Evolutionary conservation across 2,888 invertebrate species (phyloP), one percentile per base, ranked within the genome.

Genomic region (Bedellia somnulentella): DNA sequence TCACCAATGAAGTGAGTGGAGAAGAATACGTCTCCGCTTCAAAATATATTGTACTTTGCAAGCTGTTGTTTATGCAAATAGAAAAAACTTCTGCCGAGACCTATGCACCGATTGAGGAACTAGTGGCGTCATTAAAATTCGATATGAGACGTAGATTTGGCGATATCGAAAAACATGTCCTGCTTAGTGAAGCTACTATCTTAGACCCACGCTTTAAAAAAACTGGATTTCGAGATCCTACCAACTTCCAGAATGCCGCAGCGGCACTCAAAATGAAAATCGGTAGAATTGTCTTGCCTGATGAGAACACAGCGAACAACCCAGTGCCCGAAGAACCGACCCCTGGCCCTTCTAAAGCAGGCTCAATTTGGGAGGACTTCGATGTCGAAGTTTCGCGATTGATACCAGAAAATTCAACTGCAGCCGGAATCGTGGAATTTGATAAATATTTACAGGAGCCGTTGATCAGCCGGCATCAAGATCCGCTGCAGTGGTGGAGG

Each of bases 121-220:
- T 23, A 4, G n/a, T 23, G 5, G 23, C 9, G 4, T 10, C 9
- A 9, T 11, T 23, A n/a, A 23, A n/a, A n/a, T 5, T 5, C 5
- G 23, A n/a, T 5, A 5, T 23, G n/a, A 23, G 4, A 4, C 5
- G 10, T 4, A 26, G 26, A 26, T 26, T 26, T 15, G 10, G 13
- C 5, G n/a, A 6, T 5, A 16, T 27, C 1, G 27, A 27, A 27
- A 15, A 5, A 5, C 5, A 27, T 8, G 15, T 2, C 5, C 17
- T 27, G 14, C 17, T 12, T 15, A n/a, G 12, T 10, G 33, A 33
- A 15, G 11, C 24, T 4, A 33, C 33, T 2, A 26, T 33, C 6
- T 12, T 33, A 4, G 30, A 33, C 26, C 29, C 33, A 18, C 21
- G 33, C 3, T 30, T 33, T 15, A 33, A 30, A 15, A 31, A 29